Conservation (phyloP, 2,797 vertebrate genomes). For the Gallinago solitaria region DNA sequence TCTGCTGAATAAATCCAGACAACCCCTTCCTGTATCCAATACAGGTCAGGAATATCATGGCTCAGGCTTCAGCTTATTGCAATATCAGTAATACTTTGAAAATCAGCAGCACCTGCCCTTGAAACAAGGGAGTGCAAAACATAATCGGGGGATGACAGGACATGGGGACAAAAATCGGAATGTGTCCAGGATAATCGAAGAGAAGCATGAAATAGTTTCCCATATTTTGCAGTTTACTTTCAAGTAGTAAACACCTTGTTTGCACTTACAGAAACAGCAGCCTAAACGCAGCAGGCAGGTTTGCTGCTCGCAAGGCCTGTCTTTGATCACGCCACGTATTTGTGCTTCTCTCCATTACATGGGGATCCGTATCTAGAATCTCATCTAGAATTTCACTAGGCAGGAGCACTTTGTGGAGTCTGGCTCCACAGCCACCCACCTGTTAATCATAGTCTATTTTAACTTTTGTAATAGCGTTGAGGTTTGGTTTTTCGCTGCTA, state of each 20-base stretch:
- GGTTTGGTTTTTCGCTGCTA: slow-evolving; percentile 71
- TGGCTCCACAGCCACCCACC: neutral
- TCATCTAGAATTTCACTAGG: neutral
- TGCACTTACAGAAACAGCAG: neutral
- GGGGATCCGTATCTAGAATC: neutral
- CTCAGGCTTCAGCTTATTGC: slow-evolving; percentile 32
- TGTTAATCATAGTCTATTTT: slow-evolving; percentile 74
- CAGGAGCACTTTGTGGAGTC: neutral
- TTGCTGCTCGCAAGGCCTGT: neutral
- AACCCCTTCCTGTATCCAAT: neutral
- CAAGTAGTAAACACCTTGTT: neutral
- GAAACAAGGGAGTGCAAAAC: neutral
- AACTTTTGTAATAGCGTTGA: slow-evolving; percentile 72
- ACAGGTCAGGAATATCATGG: neutral
- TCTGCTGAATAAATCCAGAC: neutral
- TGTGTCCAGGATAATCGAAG: neutral
- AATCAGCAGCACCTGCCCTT: neutral
- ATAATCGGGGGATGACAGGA: neutral
- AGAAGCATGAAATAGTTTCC: neutral
- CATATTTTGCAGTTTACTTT: neutral
- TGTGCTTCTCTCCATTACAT: neutral
- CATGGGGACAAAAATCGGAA: neutral
- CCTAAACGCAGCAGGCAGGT: neutral
- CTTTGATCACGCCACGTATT: neutral
- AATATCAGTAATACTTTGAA: neutral